Evolutionary conservation across 2,113 vertebrate species (phyloP).

Genomic region (Charina bottae): DNA sequence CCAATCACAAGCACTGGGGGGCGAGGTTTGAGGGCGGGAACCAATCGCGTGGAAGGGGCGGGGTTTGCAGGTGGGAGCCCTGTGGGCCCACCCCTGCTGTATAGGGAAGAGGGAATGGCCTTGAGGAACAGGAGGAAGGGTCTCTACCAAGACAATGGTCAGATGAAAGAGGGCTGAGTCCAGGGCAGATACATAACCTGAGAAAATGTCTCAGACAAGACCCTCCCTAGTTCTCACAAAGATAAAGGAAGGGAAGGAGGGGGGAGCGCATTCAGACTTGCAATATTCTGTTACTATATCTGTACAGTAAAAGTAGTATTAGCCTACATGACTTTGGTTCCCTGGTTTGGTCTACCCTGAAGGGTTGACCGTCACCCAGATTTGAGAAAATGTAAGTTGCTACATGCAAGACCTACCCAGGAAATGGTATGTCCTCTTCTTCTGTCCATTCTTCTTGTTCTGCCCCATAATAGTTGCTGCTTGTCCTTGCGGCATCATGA

Average conservation of each 20-base stretch:
- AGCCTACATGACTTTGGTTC: not conserved
- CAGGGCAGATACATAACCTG: not conserved
- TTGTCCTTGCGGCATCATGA: constrained; percentile 75
- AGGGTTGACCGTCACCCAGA: constrained; percentile 24
- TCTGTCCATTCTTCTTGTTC: constrained; percentile 94
- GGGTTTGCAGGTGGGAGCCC: too few relatives aligned
- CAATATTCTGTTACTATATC: not conserved
- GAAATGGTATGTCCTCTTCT: constrained; percentile 92
- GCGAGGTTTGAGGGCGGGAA: too few relatives aligned
- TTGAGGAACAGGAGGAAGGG: not conserved
- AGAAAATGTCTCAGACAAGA: not conserved
- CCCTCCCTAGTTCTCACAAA: not conserved
- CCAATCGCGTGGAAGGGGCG: too few relatives aligned
- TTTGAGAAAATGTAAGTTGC: not conserved
- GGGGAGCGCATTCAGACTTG: not conserved
- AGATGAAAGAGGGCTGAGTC: not conserved
- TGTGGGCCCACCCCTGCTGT: too few relatives aligned
- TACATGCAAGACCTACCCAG: constrained; percentile 80
- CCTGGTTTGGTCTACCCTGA: not conserved
- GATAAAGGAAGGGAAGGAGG: not conserved
- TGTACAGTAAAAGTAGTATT: not conserved
- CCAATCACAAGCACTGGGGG: too few relatives aligned
- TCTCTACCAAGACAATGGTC: not conserved
- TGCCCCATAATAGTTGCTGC: constrained; percentile 74
- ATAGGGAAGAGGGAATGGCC: not conserved